Evolutionary conservation across 2,113 vertebrate species (phyloP).

Genomic region (Gambusia affinis): DNA sequence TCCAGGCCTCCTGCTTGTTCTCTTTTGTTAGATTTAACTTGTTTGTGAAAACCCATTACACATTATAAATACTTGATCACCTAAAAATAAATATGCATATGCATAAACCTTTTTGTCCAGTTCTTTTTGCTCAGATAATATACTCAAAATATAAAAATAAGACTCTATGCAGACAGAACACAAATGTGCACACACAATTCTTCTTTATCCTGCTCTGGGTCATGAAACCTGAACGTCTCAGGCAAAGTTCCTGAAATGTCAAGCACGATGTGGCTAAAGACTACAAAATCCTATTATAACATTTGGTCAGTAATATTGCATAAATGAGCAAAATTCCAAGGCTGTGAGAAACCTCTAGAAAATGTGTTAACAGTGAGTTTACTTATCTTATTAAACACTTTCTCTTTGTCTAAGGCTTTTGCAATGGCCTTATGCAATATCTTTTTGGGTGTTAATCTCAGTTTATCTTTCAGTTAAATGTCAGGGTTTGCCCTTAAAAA

Average conservation of each 20-base stretch:
- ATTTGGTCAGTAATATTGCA: constrained; percentile 11
- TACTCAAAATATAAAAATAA: neutral
- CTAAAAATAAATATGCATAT: neutral
- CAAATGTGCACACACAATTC: neutral
- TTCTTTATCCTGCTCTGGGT: neutral
- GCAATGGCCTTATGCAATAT: constrained; percentile 43
- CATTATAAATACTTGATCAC: neutral
- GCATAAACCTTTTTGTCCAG: neutral
- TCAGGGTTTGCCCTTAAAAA: constrained; percentile 10
- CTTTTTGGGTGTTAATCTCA: constrained; percentile 25
- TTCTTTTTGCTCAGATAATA: neutral
- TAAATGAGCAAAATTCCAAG: constrained; percentile 26
- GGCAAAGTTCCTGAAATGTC: neutral
- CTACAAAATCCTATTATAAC: constrained; percentile 25
- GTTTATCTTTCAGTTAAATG: constrained; percentile 7
- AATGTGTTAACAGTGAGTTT: constrained; percentile 31
- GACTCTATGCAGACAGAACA: no score
- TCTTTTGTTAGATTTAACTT: neutral
- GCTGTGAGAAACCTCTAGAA: constrained; percentile 17
- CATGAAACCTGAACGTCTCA: neutral
- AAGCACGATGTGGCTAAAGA: constrained; percentile 6
- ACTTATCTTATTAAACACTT: constrained; percentile 11
- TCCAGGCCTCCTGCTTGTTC: neutral
- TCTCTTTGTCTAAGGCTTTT: constrained; percentile 34
- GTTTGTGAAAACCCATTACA: neutral